A percentile compares a stretch with the other conserved stretches of the same genome.
Conservation (phyloP, 2,888 invertebrate genomes). For the Scaptomyza parva region DNA sequence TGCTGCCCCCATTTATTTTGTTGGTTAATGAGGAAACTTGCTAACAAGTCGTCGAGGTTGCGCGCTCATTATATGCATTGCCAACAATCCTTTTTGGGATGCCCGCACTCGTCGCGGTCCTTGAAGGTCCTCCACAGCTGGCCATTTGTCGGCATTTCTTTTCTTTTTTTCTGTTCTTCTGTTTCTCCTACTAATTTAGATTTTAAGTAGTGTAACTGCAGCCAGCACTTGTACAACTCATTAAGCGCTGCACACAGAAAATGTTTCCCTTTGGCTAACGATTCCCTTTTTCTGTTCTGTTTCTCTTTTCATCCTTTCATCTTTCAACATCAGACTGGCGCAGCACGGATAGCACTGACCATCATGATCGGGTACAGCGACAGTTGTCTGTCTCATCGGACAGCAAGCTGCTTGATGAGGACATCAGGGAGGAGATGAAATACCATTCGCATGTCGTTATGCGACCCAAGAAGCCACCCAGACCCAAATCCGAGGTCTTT, state of each 20-base stretch:
- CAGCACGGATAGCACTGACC: constrained; percentile 87
- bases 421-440: constrained; percentile 91
- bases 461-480: constrained; percentile 95
- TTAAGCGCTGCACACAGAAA: constrained; percentile 58
- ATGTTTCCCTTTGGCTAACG: constrained; percentile 21
- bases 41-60: constrained; percentile 35
- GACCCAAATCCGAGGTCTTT: constrained; percentile 98
- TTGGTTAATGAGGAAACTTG: constrained; percentile 55
- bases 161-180: constrained; percentile 35
- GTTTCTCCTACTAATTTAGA: constrained; percentile 50
- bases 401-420: constrained; percentile 95
- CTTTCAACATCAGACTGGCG: constrained; percentile 93
- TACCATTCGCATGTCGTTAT: constrained; percentile 91
- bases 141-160: constrained; percentile 49
- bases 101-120: constrained; percentile 29
- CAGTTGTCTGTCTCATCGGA: constrained; percentile 96
- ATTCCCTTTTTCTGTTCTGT: constrained; percentile 31
- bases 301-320: constrained; percentile 74
- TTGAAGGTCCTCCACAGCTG: constrained; percentile 39
- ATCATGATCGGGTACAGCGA: constrained; percentile 94
- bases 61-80: constrained; percentile 68
- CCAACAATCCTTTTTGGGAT: constrained; percentile 42
- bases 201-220: constrained; percentile 44
- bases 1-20: background rate
- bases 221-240: constrained; percentile 64